Conservation (phyloP, 2,888 invertebrate species). For the Dermolepida albohirtum region DNA sequence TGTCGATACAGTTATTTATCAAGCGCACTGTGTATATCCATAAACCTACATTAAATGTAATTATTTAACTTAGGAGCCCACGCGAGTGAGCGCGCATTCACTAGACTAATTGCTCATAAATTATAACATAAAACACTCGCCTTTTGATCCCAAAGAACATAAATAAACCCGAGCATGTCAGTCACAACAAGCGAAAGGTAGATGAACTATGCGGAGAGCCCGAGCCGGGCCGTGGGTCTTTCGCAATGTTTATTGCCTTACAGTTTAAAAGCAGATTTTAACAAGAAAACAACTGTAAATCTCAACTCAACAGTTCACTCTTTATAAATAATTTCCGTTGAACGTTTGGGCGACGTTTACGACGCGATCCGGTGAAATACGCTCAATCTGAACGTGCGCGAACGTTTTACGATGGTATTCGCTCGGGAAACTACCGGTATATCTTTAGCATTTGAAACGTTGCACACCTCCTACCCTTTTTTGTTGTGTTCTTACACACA, state of each 20-base stretch:
- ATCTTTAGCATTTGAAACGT: no score
- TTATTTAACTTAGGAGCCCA: conserved; percentile 57
- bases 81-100: conserved; percentile 53
- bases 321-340: conserved; percentile 57
- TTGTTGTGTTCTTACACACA: no score
- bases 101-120: conserved; percentile 62
- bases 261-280: conserved; percentile 56
- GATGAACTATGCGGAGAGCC: conserved; percentile 54
- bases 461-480: no score
- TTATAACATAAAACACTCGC: conserved; percentile 62
- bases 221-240: conserved; percentile 46
- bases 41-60: conserved; percentile 59
- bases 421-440: not conserved
- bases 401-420: conserved; percentile 1
- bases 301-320: conserved; percentile 56
- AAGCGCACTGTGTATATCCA: conserved; percentile 35
- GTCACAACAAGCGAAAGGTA: conserved; percentile 59
- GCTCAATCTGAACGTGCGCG: conserved; percentile 45
- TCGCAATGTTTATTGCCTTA: conserved; percentile 58
- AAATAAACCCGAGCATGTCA: conserved; percentile 61
- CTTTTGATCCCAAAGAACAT: conserved; percentile 61
- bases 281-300: conserved; percentile 60
- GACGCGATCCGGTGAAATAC: conserved; percentile 48
- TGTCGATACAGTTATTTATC: no score
- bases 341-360: conserved; percentile 54